A percentile compares a stretch with the other conserved stretches of the same genome.
Conservation (phyloP, 2,797 vertebrate species). For the Enteromius argenteus region DNA sequence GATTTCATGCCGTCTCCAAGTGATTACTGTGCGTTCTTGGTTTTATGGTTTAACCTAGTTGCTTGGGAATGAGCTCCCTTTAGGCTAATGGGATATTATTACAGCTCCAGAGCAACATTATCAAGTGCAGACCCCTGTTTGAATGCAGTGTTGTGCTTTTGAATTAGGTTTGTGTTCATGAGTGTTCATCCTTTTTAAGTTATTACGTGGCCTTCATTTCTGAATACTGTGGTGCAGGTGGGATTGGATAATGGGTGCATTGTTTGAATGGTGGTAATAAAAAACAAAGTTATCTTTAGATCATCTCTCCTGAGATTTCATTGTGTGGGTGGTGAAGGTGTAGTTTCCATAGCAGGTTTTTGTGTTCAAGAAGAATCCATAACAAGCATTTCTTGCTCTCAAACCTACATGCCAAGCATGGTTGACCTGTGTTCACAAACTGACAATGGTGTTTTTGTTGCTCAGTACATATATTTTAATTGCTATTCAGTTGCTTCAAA, state of each 20-base stretch:
- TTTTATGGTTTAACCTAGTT: background rate
- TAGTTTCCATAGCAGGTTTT: slow-evolving; percentile 18
- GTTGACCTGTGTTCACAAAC: background rate
- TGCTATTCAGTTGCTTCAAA: background rate
- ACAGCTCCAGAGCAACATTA: slow-evolving; percentile 2
- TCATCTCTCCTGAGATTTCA: slow-evolving; percentile 12
- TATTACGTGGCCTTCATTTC: background rate
- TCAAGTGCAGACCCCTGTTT: background rate
- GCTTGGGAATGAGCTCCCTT: background rate
- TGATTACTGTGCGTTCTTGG: background rate
- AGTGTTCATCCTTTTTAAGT: background rate
- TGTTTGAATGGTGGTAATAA: background rate
- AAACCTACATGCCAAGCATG: background rate
- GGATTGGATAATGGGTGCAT: background rate
- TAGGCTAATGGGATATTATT: background rate
- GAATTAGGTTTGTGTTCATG: background rate
- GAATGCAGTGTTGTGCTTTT: background rate
- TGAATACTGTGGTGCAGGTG: background rate
- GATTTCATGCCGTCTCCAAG: background rate
- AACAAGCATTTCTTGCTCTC: background rate
- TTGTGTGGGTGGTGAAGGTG: slow-evolving; percentile 14
- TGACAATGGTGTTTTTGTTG: background rate
- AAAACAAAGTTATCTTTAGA: slow-evolving; percentile 3
- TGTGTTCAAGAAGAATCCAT: background rate
- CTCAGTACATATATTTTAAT: background rate